These are phyloP conservation scores for Coryphaenoides rupestris DNA, from an alignment of 2,113 vertebrate genomes.

Conservation along the genomic window DNA sequence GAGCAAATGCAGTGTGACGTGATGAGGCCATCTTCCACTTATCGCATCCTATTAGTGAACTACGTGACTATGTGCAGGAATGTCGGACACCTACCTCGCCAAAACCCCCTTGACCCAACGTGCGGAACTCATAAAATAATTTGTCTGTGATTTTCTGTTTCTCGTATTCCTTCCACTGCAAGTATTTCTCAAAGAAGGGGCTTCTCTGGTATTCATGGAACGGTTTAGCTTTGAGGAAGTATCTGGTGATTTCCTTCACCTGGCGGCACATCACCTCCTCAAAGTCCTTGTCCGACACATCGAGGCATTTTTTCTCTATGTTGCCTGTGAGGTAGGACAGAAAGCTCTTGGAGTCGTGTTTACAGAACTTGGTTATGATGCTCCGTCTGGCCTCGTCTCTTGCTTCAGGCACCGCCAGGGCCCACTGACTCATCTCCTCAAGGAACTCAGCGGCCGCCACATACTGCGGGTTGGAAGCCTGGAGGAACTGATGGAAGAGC, in stretches of 20 bases:
- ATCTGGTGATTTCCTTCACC: slow-evolving; percentile 70
- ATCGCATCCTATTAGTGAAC: not conserved
- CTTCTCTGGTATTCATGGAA: slow-evolving; percentile 83
- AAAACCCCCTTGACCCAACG: slow-evolving; percentile 88
- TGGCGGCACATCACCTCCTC: slow-evolving; percentile 54
- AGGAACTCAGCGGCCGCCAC: slow-evolving; percentile 72
- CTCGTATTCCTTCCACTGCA: slow-evolving; percentile 91
- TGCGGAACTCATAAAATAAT: slow-evolving; percentile 86
- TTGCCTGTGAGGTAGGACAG: slow-evolving; percentile 75
- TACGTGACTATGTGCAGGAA: not conserved
- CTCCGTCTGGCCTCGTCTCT: slow-evolving; percentile 63
- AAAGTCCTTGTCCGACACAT: slow-evolving; percentile 67
- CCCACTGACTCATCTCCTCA: slow-evolving; percentile 77
- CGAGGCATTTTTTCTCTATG: slow-evolving; percentile 63
- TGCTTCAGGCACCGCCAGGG: slow-evolving; percentile 69
- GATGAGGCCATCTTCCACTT: not conserved
- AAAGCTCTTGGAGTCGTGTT: slow-evolving; percentile 60
- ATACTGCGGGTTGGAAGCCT: slow-evolving; percentile 63
- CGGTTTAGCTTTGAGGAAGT: slow-evolving; percentile 79
- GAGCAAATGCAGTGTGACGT: slow-evolving; percentile 1
- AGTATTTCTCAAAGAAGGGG: slow-evolving; percentile 79
- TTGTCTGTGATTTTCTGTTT: slow-evolving; percentile 80
- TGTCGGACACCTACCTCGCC: slow-evolving; percentile 78
- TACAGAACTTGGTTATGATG: slow-evolving; percentile 73
- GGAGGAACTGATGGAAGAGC: slow-evolving; percentile 81